These are phyloP conservation scores for Chouioia cunea DNA, from an alignment of 2,888 invertebrate species.

Conservation along the genomic window DNA sequence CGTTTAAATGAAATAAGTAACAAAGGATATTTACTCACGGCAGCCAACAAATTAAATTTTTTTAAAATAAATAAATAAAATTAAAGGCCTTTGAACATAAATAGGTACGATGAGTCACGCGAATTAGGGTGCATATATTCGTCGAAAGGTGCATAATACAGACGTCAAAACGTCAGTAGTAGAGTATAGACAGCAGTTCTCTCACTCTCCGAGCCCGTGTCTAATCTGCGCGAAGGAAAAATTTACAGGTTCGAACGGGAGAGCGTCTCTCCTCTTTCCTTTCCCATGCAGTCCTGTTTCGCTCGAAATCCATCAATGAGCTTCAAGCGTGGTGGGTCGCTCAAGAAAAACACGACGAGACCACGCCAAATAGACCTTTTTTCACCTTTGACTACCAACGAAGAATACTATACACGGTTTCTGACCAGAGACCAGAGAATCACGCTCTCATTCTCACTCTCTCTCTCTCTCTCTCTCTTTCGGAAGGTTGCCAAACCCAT, in stretches of 20 bases:
- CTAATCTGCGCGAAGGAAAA: constrained; percentile 40
- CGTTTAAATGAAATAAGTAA: not conserved
- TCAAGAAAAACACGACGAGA: constrained; percentile 37
- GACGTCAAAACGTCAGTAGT: constrained; percentile 45
- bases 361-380: too few relatives aligned
- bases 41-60: not conserved
- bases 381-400: too few relatives aligned
- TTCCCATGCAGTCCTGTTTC: constrained; percentile 1
- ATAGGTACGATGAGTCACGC: constrained; percentile 6
- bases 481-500: too few relatives aligned
- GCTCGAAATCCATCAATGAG: constrained; percentile 48
- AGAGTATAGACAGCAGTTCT: not conserved
- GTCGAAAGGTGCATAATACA: constrained; percentile 33
- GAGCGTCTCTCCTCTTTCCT: constrained; percentile 38
- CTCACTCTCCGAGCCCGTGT: constrained; percentile 23
- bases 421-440: too few relatives aligned
- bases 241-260: constrained; percentile 43
- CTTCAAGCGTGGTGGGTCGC: constrained; percentile 45
- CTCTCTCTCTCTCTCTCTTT: too few relatives aligned
- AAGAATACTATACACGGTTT: constrained; percentile 14
- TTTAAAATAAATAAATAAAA: not conserved
- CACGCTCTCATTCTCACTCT: too few relatives aligned
- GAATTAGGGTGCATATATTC: not conserved
- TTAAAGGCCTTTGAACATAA: not conserved
- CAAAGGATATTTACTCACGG: not conserved